Evolutionary conservation across 2,888 invertebrate genomes (phyloP), one percentile per base, ranked within the genome.

Genomic region (Petrophora chlorosata): DNA sequence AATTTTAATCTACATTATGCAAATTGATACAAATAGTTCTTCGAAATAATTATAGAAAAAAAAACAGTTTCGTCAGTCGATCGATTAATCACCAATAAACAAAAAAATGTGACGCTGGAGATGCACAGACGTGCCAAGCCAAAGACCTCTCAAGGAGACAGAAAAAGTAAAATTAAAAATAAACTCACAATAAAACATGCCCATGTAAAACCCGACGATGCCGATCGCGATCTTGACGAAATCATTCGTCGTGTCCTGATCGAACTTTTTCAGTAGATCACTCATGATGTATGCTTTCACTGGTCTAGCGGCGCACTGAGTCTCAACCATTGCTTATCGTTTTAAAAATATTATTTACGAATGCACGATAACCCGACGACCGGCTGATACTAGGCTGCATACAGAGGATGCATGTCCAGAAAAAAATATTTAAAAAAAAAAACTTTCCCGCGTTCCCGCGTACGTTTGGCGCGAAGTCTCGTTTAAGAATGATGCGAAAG

Each of bases 231-330:
- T 63, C 59, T 88, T 82, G 22, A 85, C 79, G 51, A 82, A 73
- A 65, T 88, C 87, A 59, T 81, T 85, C 12, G 78, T 80, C 1
- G 79, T 75, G 25, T 86, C 83, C 30, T 78, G 70, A 60, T 87
- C 80, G 32, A 87, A 81, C 58, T 80, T 88, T 67, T 84, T 85
- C 69, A 87, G 70, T 34, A 88, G 57, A 65, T 88, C 87, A 82
- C 89, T 89, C 89, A 89, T 89, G 72, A 88, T 87, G 84, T 80
- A 85, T 55, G 82, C 79, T 73, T 83, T 88, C 61, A 82, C 77
- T 36, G 78, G 76, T 56, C 82, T 61, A 50, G 81, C 80, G 54
- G 67, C 79, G 54, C 88, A 90, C 83, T 86, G 81, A 65, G 64
- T 79, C 67, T 89, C 81, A 55, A 82, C 86, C 88, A 90, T 88